Percentiles rank a stretch among this genome's conserved stretches.
Conservation (phyloP, 2,888 invertebrate species). For the Lasioglossum malachurum region DNA sequence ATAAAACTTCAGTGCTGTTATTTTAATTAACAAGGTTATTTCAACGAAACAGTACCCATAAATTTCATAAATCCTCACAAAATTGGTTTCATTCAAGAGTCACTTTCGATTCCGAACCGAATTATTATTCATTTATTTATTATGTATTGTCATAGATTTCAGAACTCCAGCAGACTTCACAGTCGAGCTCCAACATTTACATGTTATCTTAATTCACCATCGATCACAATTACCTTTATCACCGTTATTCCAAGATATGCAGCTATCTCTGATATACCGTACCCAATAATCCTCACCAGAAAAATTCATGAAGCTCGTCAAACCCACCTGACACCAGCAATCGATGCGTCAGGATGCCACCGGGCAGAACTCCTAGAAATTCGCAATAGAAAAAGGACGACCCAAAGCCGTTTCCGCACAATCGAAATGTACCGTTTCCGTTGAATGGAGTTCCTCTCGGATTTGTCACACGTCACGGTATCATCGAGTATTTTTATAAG, state of each 20-base stretch:
- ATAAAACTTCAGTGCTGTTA: background rate
- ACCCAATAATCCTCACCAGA: background rate
- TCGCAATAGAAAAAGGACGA: background rate
- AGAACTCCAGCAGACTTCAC: background rate
- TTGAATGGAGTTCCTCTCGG: background rate
- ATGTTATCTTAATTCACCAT: background rate
- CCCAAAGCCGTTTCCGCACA: background rate
- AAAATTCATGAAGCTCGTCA: background rate
- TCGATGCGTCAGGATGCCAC: background rate
- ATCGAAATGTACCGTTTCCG: background rate
- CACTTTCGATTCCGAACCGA: background rate
- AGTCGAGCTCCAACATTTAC: background rate
- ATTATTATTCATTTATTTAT: background rate
- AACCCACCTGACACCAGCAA: background rate
- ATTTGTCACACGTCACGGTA: constrained; percentile 6
- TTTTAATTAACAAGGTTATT: background rate
- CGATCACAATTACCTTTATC: background rate
- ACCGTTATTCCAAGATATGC: background rate
- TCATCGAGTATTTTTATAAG: constrained; percentile 1
- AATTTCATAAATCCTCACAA: background rate
- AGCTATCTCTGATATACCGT: background rate
- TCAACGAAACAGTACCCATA: too few relatives aligned
- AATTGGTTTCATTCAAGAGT: background rate
- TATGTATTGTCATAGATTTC: background rate
- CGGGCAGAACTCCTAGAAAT: background rate